Conservation (phyloP, 2,113 vertebrate genomes). For the Hucho hucho region DNA sequence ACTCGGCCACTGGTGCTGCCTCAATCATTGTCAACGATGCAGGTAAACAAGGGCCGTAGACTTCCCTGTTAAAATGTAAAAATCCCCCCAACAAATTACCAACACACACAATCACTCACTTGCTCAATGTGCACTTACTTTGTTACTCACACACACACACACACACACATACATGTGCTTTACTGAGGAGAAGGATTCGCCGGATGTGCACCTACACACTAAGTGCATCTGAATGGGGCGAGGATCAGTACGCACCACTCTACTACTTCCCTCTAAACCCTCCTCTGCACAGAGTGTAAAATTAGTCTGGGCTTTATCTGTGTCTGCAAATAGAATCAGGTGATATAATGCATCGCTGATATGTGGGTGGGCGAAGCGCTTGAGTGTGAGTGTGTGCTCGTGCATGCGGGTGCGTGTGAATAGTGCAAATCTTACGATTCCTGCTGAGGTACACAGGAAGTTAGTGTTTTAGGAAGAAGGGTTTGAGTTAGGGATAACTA, state of each 20-base stretch:
- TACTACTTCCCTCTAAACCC: neutral
- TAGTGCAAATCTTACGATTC: too few relatives aligned
- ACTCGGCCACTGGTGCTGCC: constrained; percentile 90
- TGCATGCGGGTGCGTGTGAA: too few relatives aligned
- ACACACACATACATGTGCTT: neutral
- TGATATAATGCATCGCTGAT: constrained; percentile 9
- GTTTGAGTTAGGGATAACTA: too few relatives aligned
- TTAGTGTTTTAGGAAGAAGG: too few relatives aligned
- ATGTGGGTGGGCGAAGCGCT: neutral
- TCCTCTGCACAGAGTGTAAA: constrained; percentile 13
- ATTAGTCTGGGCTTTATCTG: constrained; percentile 31
- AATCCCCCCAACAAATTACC: neutral
- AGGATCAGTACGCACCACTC: constrained; percentile 23
- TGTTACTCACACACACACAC: neutral
- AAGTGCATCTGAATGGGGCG: constrained; percentile 31
- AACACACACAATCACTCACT: neutral
- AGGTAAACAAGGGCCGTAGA: constrained; percentile 72
- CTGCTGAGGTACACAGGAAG: too few relatives aligned
- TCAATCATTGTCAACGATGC: constrained; percentile 90
- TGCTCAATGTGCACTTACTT: neutral
- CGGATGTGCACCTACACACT: neutral
- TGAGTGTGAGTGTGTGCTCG: neutral
- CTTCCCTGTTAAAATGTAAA: too few relatives aligned
- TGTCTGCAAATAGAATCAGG: constrained; percentile 19
- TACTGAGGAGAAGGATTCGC: constrained; percentile 5